Evolutionary conservation across 2,113 vertebrate genomes (phyloP), one percentile per base, ranked within the genome.

Genomic region (Urocitellus parryii): DNA sequence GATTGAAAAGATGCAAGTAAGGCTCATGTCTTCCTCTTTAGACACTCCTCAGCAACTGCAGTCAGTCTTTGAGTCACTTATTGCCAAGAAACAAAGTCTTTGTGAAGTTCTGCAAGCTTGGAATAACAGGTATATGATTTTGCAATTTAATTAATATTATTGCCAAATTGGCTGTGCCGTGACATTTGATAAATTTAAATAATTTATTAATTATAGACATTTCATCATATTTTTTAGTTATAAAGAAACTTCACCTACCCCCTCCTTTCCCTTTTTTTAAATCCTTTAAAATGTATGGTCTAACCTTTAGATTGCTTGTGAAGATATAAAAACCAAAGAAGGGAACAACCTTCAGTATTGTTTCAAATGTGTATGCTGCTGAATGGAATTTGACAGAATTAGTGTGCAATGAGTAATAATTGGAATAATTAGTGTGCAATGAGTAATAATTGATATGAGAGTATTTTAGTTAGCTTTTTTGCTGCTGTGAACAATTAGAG

Each of bases 81-180:
- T 99, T 95, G 98, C 99, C 87, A 99, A 99, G 98, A 99, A 99
- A n/a, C 99, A 99, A 97, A 99, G 99, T 73, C 99, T 99, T 63
- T 99, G 99, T 97, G 99, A 99, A 95, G 99, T 99, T 95, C 96
- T 99, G 1, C 99, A 99, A 97, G 99, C 99, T 25, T 99, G 99
- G 99, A 99, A 99, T 97, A 99, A 90, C 96, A 99, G 99, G 99
- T 99, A 56, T 99, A 56, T 12, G 74, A 17, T 87, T 58, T 24
- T 42, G 37, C 20, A 25, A 12, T 10, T 32, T 4, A 20, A 22
- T 20, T 37, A 32, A 18, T 18, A 29, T n/a, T 18, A 29, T 32
- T 84, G 25, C 48, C 29, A 45, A 51, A 34, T 63, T 65, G 81
- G 29, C 48, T 92, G 25, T 84, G n/a, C 63, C 25, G 0, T 32